Evolutionary conservation across 2,113 vertebrate genomes (phyloP).

Genomic region (cattle (Bos taurus)): ARS-UCD2.0 NC_037347.1:29280001-29280500

Average conservation of each 20-base stretch:
- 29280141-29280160: not conserved
- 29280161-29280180: not conserved
- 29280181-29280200: rapidly evolving
- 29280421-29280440: not conserved
- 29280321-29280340: not conserved
- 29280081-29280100: not conserved
- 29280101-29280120: not conserved
- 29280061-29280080: not conserved
- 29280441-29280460: not conserved
- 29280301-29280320: not conserved
- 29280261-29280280: not conserved
- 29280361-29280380: not conserved
- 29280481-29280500: not conserved
- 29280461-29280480: not conserved
- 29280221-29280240: not conserved
- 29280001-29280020: not conserved
- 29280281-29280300: not conserved
- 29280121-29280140: not conserved
- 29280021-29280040: not conserved
- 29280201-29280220: not conserved
- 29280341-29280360: not conserved
- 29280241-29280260: not conserved
- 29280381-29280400: not conserved
- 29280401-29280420: not conserved
- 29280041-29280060: not conserved